Conservation (phyloP, 2,797 vertebrate species). For the Dryobates pubescens region DNA sequence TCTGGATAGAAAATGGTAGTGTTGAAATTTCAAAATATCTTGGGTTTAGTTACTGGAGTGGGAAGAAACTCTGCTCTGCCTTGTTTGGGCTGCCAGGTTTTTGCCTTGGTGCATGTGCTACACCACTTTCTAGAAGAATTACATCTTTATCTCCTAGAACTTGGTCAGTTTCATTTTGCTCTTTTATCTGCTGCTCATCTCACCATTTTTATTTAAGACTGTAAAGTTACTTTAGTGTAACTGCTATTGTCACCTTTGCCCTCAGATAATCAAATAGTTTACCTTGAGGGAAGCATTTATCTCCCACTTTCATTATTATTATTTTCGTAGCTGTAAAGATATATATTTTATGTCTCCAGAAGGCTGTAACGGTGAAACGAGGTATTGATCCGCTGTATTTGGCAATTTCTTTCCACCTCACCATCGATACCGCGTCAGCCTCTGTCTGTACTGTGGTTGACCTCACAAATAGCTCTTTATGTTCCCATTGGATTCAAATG, state of each 20-base stretch:
- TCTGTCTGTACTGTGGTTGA: constrained; percentile 91
- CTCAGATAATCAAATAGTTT: constrained; percentile 97
- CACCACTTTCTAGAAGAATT: neutral
- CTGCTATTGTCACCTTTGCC: constrained; percentile 87
- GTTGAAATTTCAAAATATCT: neutral
- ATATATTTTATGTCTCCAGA: constrained; percentile 93
- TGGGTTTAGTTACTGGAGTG: neutral
- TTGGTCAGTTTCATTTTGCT: constrained; percentile 60
- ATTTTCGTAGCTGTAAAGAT: constrained; percentile 92
- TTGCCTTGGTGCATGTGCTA: neutral
- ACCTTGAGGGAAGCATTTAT: constrained; percentile 96
- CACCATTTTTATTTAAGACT: constrained; percentile 85
- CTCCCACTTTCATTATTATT: constrained; percentile 90
- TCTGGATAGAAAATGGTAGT: neutral
- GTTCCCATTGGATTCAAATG: constrained; percentile 97
- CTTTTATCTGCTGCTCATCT: constrained; percentile 73
- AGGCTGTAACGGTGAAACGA: constrained; percentile 95
- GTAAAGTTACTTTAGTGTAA: constrained; percentile 82
- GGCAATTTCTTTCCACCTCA: constrained; percentile 95
- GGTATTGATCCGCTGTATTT: constrained; percentile 98
- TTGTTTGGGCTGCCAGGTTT: neutral
- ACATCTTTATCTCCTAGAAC: constrained; percentile 10
- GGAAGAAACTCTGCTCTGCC: neutral
- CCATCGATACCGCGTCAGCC: constrained; percentile 97
- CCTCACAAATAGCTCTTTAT: constrained; percentile 92